A percentile compares a stretch with the other conserved stretches of the same genome.
phyloP scores from a whole-genome alignment of 2,888 invertebrate genomes.

The Blera fallax region DNA sequence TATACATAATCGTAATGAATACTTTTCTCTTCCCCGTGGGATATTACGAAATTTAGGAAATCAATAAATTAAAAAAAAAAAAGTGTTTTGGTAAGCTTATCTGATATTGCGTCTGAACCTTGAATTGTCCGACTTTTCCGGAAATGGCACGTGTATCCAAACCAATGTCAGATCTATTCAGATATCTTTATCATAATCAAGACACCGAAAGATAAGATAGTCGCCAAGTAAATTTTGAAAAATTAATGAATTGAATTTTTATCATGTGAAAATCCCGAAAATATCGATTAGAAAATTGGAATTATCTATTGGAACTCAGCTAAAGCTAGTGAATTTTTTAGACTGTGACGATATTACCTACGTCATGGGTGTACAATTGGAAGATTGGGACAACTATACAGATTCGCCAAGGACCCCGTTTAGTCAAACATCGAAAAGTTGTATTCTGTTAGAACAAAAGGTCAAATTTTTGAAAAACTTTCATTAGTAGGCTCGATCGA shows the following conservation, averaged over 20 bases:
- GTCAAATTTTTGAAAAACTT: too few species aligned
- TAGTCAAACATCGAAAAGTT: too few species aligned
- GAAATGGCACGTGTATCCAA: neutral
- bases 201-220: neutral
- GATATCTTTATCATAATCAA: neutral
- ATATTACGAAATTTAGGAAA: too few species aligned
- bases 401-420: too few species aligned
- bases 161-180: neutral
- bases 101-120: neutral
- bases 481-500: too few species aligned
- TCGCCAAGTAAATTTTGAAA: neutral
- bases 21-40: too few species aligned
- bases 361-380: too few species aligned
- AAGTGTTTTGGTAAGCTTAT: too few species aligned
- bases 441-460: too few species aligned
- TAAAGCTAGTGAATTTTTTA: neutral
- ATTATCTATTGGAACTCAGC: neutral
- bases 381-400: too few species aligned
- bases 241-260: neutral
- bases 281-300: neutral
- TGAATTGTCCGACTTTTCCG: neutral
- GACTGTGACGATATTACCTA: neutral
- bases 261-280: neutral
- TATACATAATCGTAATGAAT: too few species aligned
- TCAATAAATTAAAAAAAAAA: too few species aligned